Evolutionary conservation across 2,888 invertebrate genomes (phyloP).

Genomic region (Acholoe squamosa): DNA sequence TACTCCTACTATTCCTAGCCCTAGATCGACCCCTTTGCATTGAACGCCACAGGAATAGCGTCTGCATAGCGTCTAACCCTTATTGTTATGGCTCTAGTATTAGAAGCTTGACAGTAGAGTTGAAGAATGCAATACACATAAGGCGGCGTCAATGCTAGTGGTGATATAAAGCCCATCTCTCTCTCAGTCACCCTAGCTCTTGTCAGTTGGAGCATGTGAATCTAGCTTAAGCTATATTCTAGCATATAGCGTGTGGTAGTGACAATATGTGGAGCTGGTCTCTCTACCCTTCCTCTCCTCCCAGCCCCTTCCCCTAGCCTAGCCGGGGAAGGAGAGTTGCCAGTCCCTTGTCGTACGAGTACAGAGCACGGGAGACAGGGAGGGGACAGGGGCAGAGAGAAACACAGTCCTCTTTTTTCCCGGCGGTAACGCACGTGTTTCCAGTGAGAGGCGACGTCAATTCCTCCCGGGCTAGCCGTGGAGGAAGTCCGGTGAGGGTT

Average conservation of each 20-base stretch:
- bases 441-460: slow-evolving; percentile 12
- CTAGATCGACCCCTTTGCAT: too few relatives aligned
- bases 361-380: not conserved
- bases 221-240: not conserved
- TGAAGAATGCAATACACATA: too few relatives aligned
- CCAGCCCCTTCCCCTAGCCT: not conserved
- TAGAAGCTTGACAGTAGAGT: too few relatives aligned
- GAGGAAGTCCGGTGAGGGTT: not conserved
- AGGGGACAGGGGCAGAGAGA: not conserved
- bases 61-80: too few relatives aligned
- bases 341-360: too few relatives aligned
- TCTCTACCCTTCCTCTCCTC: not conserved
- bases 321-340: not conserved
- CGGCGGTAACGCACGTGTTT: slow-evolving; percentile 51
- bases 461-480: not conserved
- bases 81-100: too few relatives aligned
- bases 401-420: slow-evolving; percentile 31
- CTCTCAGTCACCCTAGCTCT: too few relatives aligned
- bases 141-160: too few relatives aligned
- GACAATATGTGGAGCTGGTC: not conserved
- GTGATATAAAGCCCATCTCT: too few relatives aligned
- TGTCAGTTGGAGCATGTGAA: too few relatives aligned
- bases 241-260: not conserved
- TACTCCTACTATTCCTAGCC: too few relatives aligned
- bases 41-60: too few relatives aligned